Base-by-base conservation (phyloP, 1,140 invertebrate species). In the Popillia japonica region DNA sequence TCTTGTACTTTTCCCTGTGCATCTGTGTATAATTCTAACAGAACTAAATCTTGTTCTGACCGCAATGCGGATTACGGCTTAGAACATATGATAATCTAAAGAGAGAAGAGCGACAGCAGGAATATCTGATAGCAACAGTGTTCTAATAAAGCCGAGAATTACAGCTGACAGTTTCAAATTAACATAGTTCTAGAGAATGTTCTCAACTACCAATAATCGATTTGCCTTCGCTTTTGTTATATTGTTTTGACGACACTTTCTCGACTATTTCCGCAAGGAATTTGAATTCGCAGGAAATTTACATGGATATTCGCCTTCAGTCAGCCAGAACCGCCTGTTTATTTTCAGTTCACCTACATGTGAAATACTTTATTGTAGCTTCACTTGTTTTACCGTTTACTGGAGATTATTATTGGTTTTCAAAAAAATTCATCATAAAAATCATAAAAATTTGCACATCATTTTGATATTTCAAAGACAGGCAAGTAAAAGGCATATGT, bases 291-390 rank as follows among this genome's bases (percentile, higher is more conserved):
- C 41, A 34, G 72, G 41, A 74, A 74, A 74, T 74, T 74, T 74
- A 74, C 72, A 74, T 74, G 72, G 72, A 74, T 74, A 74, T 74
- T 74, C 40, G 72, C 41, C 72, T 40, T 74, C 40, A 42, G 72
- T 74, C 72, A 40, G 11, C 11, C 10, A n/a, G 22, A 41, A 22
- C 0, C 27, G 27, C 1, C 9, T 20, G 61, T 68, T 68, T 34
- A 3, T 20, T 22, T 74, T 40, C 72, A n/a, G 14, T 41, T 41
- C 34, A 74, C 40, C 72, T n/a, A 42, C 6, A n/a, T n/a, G 72
- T n/a, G 34, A 41, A 74, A 74, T 74, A 41, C 72, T 74, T 74
- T 74, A 74, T 74, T 74, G 41, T 20, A 4, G 17, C 41, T 74
- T 74, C 72, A 74, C 41, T 41, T 74, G 72, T 72, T 72, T 22